Percentiles rank a stretch among this genome's conserved stretches.
phyloP scores from a whole-genome alignment of 2,797 vertebrate genomes.

The Pogonophryne albipinna region DNA sequence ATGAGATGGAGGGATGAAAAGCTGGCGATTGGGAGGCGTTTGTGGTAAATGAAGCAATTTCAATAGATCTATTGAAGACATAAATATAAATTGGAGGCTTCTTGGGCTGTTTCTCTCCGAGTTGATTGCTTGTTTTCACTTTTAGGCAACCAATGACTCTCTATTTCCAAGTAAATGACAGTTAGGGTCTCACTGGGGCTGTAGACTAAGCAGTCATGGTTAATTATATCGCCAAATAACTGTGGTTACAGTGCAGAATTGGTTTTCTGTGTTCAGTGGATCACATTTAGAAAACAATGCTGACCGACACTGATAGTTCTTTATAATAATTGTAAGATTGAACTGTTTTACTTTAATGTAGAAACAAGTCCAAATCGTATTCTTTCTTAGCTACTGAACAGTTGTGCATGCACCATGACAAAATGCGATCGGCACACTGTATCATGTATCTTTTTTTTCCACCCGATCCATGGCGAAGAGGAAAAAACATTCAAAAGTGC shows the following conservation, averaged over 20 bases:
- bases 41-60: background rate
- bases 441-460: too few relatives aligned
- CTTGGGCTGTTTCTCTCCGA: background rate
- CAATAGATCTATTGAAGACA: background rate
- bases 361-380: too few relatives aligned
- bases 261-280: background rate
- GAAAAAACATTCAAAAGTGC: too few relatives aligned
- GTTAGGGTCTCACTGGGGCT: slow-evolving; percentile 2
- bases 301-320: slow-evolving; percentile 15
- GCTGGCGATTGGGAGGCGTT: background rate
- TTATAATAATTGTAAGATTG: background rate
- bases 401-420: too few relatives aligned
- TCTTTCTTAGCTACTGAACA: too few relatives aligned
- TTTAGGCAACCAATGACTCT: background rate
- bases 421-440: too few relatives aligned
- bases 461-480: too few relatives aligned
- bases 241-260: background rate
- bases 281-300: background rate
- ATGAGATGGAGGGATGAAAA: too few relatives aligned
- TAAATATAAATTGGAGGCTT: background rate
- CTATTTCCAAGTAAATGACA: background rate
- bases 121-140: background rate
- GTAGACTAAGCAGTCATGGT: background rate
- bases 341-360: background rate
- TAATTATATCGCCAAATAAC: background rate